Conservation (phyloP, 1,140 invertebrate species). For the Chelonus insularis region DNA sequence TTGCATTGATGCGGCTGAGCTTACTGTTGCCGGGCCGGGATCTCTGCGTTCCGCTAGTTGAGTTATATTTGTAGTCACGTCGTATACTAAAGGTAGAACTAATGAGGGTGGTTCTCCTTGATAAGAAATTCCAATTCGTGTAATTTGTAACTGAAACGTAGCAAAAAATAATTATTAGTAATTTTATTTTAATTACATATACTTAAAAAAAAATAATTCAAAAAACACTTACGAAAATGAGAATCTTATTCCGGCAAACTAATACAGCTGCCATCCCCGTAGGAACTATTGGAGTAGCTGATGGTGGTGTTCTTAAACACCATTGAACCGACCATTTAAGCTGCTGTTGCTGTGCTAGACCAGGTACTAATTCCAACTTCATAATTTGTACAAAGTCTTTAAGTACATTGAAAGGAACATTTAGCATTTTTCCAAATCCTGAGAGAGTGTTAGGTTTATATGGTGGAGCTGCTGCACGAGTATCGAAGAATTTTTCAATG, state of each 20-base stretch:
- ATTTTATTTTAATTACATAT: no score
- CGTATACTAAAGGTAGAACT: conserved; percentile 86
- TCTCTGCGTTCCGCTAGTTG: conserved; percentile 81
- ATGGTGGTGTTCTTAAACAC: conserved; percentile 87
- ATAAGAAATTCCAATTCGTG: conserved; percentile 68
- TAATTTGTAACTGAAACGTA: conserved; percentile 83
- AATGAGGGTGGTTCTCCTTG: conserved; percentile 76
- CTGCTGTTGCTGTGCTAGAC: conserved; percentile 67
- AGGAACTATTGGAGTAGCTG: conserved; percentile 80
- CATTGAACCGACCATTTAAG: conserved; percentile 86
- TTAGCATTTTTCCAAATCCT: conserved; percentile 81
- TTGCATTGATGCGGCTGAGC: conserved; percentile 67
- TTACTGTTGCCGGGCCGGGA: conserved; percentile 64
- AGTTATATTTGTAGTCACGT: conserved; percentile 81
- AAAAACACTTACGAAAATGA: conserved; percentile 82
- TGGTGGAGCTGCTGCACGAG: conserved; percentile 80
- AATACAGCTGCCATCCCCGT: conserved; percentile 83
- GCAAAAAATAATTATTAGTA: no score
- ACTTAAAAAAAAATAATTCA: no score
- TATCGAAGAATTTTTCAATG: conserved; percentile 91
- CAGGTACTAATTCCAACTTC: conserved; percentile 76
- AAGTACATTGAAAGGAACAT: conserved; percentile 79
- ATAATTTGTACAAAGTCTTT: conserved; percentile 92
- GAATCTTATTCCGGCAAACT: conserved; percentile 80
- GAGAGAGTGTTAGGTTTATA: conserved; percentile 86